Base-by-base conservation (phyloP, 1,140 invertebrate species). In the Drosophila saltans region DNA sequence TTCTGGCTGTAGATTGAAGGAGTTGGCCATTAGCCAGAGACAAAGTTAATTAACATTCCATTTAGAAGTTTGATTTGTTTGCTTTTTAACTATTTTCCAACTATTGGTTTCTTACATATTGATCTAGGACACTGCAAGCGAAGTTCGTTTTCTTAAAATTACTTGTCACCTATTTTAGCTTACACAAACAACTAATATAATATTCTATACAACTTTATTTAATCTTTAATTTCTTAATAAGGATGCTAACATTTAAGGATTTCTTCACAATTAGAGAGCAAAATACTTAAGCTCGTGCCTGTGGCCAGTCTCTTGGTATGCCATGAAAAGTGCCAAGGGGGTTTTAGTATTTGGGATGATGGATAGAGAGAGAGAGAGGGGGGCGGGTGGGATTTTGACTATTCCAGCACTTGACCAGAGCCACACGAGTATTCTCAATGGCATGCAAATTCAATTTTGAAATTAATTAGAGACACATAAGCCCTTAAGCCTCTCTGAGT, bases 361-460 rank as follows among this genome's bases (percentile, higher is more conserved):
- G 2, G 55, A 6, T 30, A 7, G 33, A 36, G 33, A 4, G 4
- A 3, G 28, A 30, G 33, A 28, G 28, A n/a, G 33, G 0, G 30
- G n/a, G n/a, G n/a, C n/a, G n/a, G n/a, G 16, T 11, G 28, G 6
- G 28, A 28, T 16, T 36, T 58, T n/a, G 30, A 36, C 56, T 30
- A 58, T 36, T 58, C 26, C 56, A 33, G 56, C 56, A 43, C 59
- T 43, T 62, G 36, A 62, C 36, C 36, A 43, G 36, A 43, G 36
- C 39, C 59, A 62, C 36, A 26, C 39, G 61, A 72, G 69, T 69
- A 64, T 45, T 55, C 66, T 75, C 80, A 64, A 72, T 76, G 72
- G 71, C 60, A 80, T 89, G 84, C 78, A 89, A 89, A 89, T 89
- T 84, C 85, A 89, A 89, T 89, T 89, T 52, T 76, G 69, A 89